A percentile compares a stretch with the other conserved stretches of the same genome.
Evolutionary conservation across 2,888 invertebrate species (phyloP).

Genomic region (Trypoxylon attenuatum): DNA sequence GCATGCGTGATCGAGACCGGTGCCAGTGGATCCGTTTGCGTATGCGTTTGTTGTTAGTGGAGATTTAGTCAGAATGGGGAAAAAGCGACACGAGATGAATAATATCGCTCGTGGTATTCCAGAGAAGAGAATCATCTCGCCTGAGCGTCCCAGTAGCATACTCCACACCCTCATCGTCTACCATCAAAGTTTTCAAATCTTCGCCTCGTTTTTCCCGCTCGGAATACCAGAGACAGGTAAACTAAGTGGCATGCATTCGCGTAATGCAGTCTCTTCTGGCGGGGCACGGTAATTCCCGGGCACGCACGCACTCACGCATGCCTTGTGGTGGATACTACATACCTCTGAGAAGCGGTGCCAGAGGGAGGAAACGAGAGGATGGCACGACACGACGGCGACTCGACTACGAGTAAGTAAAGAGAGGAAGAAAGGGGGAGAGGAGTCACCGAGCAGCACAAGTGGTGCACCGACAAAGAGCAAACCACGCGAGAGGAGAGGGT

Average conservation of each 20-base stretch:
- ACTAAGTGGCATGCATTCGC: background rate
- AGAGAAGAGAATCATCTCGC: no score
- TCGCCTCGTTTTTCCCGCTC: conserved; percentile 46
- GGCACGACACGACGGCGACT: background rate
- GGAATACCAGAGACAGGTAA: conserved; percentile 1
- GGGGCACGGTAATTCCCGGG: background rate
- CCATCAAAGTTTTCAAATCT: conserved; percentile 37
- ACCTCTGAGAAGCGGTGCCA: background rate
- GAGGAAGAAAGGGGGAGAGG: conserved; percentile 15
- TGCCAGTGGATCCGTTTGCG: background rate
- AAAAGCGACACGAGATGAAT: no score
- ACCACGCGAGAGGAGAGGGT: background rate
- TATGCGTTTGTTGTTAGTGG: background rate
- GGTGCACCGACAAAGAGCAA: background rate
- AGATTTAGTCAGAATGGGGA: background rate
- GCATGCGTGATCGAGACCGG: background rate
- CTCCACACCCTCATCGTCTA: no score
- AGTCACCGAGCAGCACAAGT: background rate
- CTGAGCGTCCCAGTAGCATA: no score
- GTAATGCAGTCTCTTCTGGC: background rate
- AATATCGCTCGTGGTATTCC: no score
- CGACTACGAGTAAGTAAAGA: background rate
- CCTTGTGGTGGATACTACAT: no score
- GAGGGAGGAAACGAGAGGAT: background rate
- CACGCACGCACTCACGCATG: background rate